Evolutionary conservation across 2,113 vertebrate species (phyloP).

Genomic region (Tetrao urogallus): DNA sequence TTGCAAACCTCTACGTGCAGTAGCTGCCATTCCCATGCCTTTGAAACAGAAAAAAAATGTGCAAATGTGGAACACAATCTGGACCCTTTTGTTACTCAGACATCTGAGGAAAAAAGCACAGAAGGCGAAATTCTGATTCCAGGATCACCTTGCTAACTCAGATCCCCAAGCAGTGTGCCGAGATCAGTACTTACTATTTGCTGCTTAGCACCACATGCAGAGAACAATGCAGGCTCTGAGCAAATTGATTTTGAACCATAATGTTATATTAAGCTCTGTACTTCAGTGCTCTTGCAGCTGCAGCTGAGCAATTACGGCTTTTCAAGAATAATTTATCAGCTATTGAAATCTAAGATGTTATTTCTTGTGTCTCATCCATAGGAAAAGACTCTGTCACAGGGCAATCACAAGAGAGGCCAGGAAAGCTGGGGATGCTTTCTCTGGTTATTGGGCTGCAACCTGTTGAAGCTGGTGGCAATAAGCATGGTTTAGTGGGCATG

Average conservation of each 20-base stretch:
- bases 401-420: not conserved
- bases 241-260: conserved; percentile 26
- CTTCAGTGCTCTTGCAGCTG: conserved; percentile 26
- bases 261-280: conserved; percentile 60
- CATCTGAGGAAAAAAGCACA: not conserved
- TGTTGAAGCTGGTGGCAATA: not conserved
- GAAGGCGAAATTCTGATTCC: not conserved
- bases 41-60: not conserved
- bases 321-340: conserved; percentile 47
- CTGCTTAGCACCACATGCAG: not conserved
- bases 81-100: not conserved
- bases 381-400: not conserved
- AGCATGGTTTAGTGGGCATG: too few species aligned
- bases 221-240: not conserved
- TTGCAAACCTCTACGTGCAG: not conserved
- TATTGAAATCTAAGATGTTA: not conserved
- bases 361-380: not conserved
- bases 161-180: not conserved
- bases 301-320: conserved; percentile 30
- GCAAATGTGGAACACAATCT: not conserved
- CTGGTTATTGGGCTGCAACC: not conserved
- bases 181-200: conserved; percentile 18
- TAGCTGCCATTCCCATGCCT: not conserved
- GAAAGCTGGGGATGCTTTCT: not conserved
- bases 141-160: not conserved